A percentile compares a stretch with the other conserved stretches of the same genome.
phyloP scores from a whole-genome alignment of 2,113 vertebrate genomes.

The Rhegmatorhina hoffmannsi region DNA sequence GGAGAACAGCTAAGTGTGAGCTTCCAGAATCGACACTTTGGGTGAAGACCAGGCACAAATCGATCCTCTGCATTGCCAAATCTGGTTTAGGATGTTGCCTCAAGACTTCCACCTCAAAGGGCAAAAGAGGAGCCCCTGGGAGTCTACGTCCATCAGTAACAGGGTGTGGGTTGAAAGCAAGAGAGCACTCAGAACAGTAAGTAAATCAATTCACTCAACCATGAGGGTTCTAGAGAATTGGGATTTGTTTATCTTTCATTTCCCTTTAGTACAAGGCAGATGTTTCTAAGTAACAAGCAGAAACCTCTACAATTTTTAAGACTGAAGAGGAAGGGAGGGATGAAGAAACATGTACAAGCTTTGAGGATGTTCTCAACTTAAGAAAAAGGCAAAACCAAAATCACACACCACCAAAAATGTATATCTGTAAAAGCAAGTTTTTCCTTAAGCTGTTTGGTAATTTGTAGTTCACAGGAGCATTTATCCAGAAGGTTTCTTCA shows the following conservation, averaged over 20 bases:
- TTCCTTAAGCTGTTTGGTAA: slow-evolving; percentile 28
- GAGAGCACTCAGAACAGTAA: slow-evolving; percentile 14
- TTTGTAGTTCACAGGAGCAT: slow-evolving; percentile 37
- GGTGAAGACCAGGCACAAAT: background rate
- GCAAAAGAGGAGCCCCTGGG: background rate
- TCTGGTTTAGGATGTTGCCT: background rate
- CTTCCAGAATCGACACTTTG: background rate
- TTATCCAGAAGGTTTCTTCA: slow-evolving; percentile 48
- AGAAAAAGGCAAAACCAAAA: background rate
- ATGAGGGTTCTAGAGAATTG: slow-evolving; percentile 6
- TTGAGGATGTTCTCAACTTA: slow-evolving; percentile 23
- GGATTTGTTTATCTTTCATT: slow-evolving; percentile 44
- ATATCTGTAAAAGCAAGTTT: slow-evolving; percentile 20
- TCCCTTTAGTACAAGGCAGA: slow-evolving; percentile 37
- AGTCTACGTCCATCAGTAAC: background rate
- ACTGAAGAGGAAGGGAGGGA: background rate
- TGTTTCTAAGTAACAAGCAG: slow-evolving; percentile 38
- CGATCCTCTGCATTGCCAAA: background rate
- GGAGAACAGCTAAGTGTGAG: background rate
- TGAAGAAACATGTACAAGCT: background rate
- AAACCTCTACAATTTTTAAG: slow-evolving; percentile 17
- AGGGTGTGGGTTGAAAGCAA: background rate
- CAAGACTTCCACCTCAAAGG: background rate
- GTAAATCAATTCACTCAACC: background rate
- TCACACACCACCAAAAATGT: slow-evolving; percentile 24